These are phyloP conservation scores for Sinosuthora webbiana DNA, from an alignment of 2,113 vertebrate species.

Conservation along the genomic window DNA sequence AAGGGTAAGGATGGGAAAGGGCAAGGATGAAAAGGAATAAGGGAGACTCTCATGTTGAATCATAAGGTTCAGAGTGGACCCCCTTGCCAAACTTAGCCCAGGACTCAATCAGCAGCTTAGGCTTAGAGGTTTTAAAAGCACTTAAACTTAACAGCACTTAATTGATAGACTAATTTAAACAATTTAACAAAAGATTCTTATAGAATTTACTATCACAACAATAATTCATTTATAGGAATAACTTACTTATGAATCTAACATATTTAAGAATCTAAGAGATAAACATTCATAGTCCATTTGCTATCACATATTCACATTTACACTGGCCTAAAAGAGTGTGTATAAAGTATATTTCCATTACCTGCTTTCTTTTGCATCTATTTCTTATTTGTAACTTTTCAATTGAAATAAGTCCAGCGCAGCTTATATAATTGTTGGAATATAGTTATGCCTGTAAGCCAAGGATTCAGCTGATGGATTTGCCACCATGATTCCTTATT, in stretches of 20 bases:
- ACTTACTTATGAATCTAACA: neutral
- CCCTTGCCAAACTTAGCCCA: neutral
- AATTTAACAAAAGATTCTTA: neutral
- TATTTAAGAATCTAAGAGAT: neutral
- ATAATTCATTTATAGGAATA: neutral
- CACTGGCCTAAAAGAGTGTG: neutral
- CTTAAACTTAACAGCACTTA: neutral
- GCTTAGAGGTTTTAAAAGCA: neutral
- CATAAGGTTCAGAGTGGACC: neutral
- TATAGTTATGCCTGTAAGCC: neutral
- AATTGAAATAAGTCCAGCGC: neutral
- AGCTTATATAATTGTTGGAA: neutral
- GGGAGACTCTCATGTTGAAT: neutral
- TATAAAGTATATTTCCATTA: neutral
- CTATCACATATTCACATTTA: neutral
- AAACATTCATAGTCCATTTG: neutral
- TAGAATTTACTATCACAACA: neutral
- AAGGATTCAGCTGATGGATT: neutral
- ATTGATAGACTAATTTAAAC: neutral
- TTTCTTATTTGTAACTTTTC: neutral
- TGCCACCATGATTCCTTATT: neutral
- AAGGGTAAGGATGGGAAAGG: neutral
- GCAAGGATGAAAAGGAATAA: neutral
- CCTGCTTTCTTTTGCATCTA: neutral
- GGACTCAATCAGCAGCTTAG: neutral